Evolutionary conservation across 2,888 invertebrate species (phyloP).

Genomic region (Diarsia rubi): DNA sequence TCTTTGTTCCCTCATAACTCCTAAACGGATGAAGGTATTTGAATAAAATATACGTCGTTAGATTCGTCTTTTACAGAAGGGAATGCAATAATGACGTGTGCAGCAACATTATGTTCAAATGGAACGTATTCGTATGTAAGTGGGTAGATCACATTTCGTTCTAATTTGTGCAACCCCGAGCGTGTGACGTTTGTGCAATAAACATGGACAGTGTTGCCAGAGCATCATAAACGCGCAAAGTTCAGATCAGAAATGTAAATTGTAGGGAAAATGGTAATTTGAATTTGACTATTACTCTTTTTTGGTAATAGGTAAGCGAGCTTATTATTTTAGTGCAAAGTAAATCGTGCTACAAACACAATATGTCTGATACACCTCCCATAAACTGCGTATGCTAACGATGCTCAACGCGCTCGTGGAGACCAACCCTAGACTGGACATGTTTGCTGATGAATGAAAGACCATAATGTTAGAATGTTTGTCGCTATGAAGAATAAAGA

Average conservation of each 20-base stretch:
- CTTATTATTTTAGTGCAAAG: background rate
- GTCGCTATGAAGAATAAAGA: too few species aligned
- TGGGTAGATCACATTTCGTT: conserved; percentile 73
- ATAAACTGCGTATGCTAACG: too few species aligned
- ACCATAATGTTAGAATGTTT: too few species aligned
- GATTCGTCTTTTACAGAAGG: too few species aligned
- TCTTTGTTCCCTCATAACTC: too few species aligned
- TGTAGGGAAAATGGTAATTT: conserved; percentile 17
- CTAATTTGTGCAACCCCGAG: conserved; percentile 73
- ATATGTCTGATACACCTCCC: too few species aligned
- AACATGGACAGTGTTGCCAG: conserved; percentile 56
- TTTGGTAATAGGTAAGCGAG: background rate
- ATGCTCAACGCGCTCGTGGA: too few species aligned
- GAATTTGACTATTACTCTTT: background rate
- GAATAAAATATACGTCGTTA: too few species aligned
- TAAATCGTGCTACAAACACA: background rate
- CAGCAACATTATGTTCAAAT: conserved; percentile 56
- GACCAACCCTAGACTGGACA: too few species aligned
- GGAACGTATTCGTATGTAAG: conserved; percentile 39
- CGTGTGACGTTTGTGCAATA: conserved; percentile 69
- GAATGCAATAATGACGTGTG: conserved; percentile 24
- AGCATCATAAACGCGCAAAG: conserved; percentile 13
- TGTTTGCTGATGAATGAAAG: too few species aligned
- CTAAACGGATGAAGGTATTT: too few species aligned
- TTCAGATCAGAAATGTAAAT: conserved; percentile 31